phyloP scores from a whole-genome alignment of 2,888 invertebrate species.

The Xylophagus ater region DNA sequence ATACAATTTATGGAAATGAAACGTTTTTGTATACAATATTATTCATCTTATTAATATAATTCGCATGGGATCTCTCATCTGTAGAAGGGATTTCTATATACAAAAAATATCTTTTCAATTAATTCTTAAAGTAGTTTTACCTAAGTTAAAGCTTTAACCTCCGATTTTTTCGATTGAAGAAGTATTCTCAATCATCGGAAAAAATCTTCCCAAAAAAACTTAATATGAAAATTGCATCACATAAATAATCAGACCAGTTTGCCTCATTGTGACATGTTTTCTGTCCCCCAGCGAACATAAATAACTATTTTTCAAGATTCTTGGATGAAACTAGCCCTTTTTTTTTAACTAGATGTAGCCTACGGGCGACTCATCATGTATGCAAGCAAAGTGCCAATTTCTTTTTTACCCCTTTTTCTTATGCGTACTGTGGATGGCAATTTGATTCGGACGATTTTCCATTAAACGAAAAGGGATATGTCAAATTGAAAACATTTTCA shows the following conservation, averaged over 20 bases:
- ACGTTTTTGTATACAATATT: too few relatives aligned
- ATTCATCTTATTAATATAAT: too few relatives aligned
- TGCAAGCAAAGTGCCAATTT: conserved; percentile 8
- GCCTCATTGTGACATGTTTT: conserved; percentile 22
- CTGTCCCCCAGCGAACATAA: conserved; percentile 23
- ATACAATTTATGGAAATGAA: too few relatives aligned
- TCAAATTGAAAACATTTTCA: background rate
- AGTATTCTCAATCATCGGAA: too few relatives aligned
- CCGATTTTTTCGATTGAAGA: too few relatives aligned
- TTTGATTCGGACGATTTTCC: background rate
- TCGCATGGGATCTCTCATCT: too few relatives aligned
- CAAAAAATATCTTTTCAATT: too few relatives aligned
- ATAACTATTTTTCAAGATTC: conserved; percentile 20
- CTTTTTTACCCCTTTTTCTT: background rate
- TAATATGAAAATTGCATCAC: conserved; percentile 23
- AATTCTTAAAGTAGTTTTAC: too few relatives aligned
- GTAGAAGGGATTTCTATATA: too few relatives aligned
- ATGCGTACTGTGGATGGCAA: background rate
- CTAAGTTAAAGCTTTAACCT: too few relatives aligned
- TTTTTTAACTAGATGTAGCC: background rate
- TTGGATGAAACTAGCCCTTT: too few relatives aligned
- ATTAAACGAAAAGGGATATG: background rate
- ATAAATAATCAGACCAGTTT: conserved; percentile 23
- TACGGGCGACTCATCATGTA: conserved; percentile 3
- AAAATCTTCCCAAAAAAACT: conserved; percentile 5